A percentile compares a stretch with the other conserved stretches of the same genome.
Conservation (phyloP, 2,113 vertebrate species). For the pig (Sus scrofa) region DNA sequence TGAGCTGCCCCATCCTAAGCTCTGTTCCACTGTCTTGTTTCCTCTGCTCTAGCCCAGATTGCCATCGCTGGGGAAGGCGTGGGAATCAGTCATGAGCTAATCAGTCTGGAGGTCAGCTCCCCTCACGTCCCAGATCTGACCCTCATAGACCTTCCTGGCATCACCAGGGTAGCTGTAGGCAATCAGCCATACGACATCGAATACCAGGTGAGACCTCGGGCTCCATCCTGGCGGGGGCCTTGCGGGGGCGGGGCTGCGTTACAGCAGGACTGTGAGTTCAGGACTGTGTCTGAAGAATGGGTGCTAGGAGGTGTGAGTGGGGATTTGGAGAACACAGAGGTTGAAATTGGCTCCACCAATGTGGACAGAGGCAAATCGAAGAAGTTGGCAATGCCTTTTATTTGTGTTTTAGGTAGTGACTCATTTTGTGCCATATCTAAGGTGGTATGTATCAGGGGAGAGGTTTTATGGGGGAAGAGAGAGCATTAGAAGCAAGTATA, state of each 20-base stretch:
- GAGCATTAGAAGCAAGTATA: not conserved
- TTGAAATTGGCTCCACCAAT: rapidly evolving
- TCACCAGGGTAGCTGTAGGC: constrained; percentile 92
- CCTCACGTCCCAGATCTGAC: constrained; percentile 93
- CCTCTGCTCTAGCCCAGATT: constrained; percentile 89
- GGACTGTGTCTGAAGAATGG: not conserved
- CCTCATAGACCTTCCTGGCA: constrained; percentile 97
- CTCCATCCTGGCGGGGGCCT: not conserved
- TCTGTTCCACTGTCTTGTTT: not conserved
- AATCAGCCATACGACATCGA: constrained; percentile 93
- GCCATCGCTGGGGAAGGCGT: constrained; percentile 87
- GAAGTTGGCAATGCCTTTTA: not conserved
- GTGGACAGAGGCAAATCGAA: not conserved
- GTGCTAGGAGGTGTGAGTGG: rapidly evolving
- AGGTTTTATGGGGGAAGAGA: not conserved
- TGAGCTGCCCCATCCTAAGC: not conserved
- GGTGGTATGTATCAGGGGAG: not conserved
- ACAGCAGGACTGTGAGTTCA: too few species aligned
- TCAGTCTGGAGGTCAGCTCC: constrained; percentile 91
- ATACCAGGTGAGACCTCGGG: constrained; percentile 86
- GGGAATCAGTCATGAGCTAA: constrained; percentile 91
- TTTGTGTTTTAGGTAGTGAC: not conserved
- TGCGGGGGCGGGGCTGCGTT: rapidly evolving
- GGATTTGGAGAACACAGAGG: not conserved
- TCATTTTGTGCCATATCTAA: not conserved